Conservation (phyloP, 1,140 invertebrate genomes). For the Drosophila baimaii region DNA sequence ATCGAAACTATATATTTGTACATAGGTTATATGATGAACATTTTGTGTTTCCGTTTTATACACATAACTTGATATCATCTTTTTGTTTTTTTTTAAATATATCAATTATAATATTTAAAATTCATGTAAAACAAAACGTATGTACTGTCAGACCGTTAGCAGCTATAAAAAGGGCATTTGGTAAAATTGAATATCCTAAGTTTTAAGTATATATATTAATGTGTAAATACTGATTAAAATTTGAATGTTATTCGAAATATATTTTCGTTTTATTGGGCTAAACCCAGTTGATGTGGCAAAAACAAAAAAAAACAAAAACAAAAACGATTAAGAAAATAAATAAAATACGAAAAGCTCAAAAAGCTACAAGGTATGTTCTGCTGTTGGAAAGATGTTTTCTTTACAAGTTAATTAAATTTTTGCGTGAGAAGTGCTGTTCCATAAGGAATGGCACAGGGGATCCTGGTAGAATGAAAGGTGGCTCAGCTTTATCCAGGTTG, state of each 20-base stretch:
- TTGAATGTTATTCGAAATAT: constrained; percentile 16
- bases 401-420: not conserved
- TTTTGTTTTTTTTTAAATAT: not conserved
- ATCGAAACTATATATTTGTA: constrained; percentile 18
- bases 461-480: too few species aligned
- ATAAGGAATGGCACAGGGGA: too few species aligned
- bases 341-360: not conserved
- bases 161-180: constrained; percentile 15
- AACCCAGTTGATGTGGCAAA: constrained; percentile 6
- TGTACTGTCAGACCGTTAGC: constrained; percentile 19
- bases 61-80: constrained; percentile 13
- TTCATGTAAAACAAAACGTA: constrained; percentile 2
- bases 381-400: not conserved
- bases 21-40: constrained; percentile 9
- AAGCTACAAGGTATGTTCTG: constrained; percentile 3
- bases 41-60: constrained; percentile 6
- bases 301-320: not conserved
- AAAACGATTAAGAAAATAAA: constrained; percentile 2
- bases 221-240: constrained; percentile 23
- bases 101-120: constrained; percentile 11
- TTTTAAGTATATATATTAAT: constrained; percentile 21
- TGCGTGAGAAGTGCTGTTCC: too few species aligned
- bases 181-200: constrained; percentile 21
- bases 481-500: too few species aligned
- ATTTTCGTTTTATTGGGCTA: constrained; percentile 16